These are phyloP conservation scores for Motacilla alba DNA, from an alignment of 2,113 vertebrate genomes.

Conservation along the genomic window DNA sequence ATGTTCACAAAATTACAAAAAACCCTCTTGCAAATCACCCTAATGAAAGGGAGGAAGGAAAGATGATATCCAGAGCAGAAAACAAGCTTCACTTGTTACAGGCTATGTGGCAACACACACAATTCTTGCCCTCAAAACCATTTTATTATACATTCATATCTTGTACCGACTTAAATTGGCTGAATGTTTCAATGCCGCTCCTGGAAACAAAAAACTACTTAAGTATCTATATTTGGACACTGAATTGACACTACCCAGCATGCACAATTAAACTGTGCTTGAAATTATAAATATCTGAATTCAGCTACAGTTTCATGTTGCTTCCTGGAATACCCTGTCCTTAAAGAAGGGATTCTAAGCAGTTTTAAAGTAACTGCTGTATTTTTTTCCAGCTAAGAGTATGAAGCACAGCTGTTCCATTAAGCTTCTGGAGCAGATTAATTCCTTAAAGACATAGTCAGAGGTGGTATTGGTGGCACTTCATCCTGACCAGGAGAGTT, in stretches of 20 bases:
- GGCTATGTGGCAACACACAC: background rate
- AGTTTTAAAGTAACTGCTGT: background rate
- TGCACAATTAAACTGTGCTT: background rate
- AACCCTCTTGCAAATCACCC: background rate
- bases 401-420: background rate
- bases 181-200: background rate
- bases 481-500: background rate
- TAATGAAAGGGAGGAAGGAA: background rate
- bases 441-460: background rate
- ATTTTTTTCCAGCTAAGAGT: background rate
- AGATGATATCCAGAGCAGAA: background rate
- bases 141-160: background rate
- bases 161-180: background rate
- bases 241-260: background rate
- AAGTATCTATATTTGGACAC: slow-evolving; percentile 7
- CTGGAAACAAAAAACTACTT: background rate
- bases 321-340: slow-evolving; percentile 30
- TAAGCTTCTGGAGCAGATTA: background rate
- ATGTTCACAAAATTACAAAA: background rate
- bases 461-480: background rate
- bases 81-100: background rate
- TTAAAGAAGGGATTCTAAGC: background rate
- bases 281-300: slow-evolving; percentile 11
- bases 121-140: background rate
- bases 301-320: background rate